Evolutionary conservation across 2,888 invertebrate genomes (phyloP).

Genomic region (Isoperla grammatica): DNA sequence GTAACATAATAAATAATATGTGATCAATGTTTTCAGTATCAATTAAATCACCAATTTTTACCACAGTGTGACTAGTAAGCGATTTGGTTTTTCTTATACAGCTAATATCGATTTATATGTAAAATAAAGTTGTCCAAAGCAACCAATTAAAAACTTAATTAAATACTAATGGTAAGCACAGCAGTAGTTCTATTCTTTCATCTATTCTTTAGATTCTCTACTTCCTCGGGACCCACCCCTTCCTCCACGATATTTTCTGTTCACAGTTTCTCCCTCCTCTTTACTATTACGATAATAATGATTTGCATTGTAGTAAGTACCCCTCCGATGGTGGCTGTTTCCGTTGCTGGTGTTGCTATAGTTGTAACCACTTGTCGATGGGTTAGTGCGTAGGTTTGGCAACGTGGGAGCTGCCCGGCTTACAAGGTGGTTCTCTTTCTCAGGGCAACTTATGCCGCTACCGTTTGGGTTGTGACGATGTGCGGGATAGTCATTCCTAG

Average conservation of each 20-base stretch:
- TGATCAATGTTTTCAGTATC: too few relatives aligned
- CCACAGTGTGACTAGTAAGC: too few relatives aligned
- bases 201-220: constrained; percentile 15
- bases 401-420: constrained; percentile 34
- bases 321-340: constrained; percentile 25
- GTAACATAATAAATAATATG: too few relatives aligned
- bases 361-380: constrained; percentile 25
- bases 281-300: constrained; percentile 35
- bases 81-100: too few relatives aligned
- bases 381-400: constrained; percentile 29
- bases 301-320: constrained; percentile 30
- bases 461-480: constrained; percentile 27
- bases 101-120: too few relatives aligned
- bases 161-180: too few relatives aligned
- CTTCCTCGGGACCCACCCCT: constrained; percentile 24
- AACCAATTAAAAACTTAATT: too few relatives aligned
- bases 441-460: constrained; percentile 20
- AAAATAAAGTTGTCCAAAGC: too few relatives aligned
- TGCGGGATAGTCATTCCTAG: constrained; percentile 29
- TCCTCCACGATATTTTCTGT: constrained; percentile 29
- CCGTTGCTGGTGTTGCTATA: constrained; percentile 21
- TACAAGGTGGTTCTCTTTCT: constrained; percentile 29
- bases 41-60: too few relatives aligned
- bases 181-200: neutral
- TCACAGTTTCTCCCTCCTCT: constrained; percentile 31